Percentiles rank a stretch among this genome's conserved stretches.
Conservation (phyloP, 1,140 invertebrate species). For the Mactra quadrangularis region DNA sequence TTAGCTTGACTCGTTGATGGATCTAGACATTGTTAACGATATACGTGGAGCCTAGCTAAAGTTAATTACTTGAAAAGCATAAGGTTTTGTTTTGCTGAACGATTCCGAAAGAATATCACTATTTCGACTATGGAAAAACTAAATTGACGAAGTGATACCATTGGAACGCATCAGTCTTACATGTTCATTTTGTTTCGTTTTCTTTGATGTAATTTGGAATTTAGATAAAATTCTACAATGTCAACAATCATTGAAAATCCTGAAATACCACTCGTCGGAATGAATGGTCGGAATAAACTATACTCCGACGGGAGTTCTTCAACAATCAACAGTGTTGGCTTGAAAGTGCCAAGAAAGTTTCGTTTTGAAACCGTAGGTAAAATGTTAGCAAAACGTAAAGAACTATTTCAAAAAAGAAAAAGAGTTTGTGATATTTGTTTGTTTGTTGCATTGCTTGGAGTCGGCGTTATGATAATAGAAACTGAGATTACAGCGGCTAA, state of each 20-base stretch:
- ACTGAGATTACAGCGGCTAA: slow-evolving; percentile 74
- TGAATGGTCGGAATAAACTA: slow-evolving; percentile 71
- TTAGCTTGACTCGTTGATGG: too few relatives aligned
- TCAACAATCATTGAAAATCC: slow-evolving; percentile 75
- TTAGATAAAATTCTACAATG: too few relatives aligned
- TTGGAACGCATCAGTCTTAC: too few relatives aligned
- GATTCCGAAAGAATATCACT: too few relatives aligned
- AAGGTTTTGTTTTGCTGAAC: too few relatives aligned
- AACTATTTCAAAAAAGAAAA: slow-evolving; percentile 75
- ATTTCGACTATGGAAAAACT: too few relatives aligned
- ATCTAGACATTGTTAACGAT: too few relatives aligned
- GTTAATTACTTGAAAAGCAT: too few relatives aligned
- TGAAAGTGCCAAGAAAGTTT: slow-evolving; percentile 15
- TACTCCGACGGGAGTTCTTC: slow-evolving; percentile 57
- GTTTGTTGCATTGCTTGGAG: slow-evolving; percentile 74
- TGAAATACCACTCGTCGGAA: slow-evolving; percentile 76
- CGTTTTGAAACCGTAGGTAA: slow-evolving; percentile 77
- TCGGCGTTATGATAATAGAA: slow-evolving; percentile 80
- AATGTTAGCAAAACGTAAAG: slow-evolving; percentile 78
- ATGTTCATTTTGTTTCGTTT: too few relatives aligned
- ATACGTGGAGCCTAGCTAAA: too few relatives aligned
- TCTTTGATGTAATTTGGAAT: too few relatives aligned
- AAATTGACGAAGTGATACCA: too few relatives aligned
- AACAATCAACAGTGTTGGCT: slow-evolving; percentile 11
- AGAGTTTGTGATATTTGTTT: slow-evolving; percentile 75